A percentile compares a stretch with the other conserved stretches of the same genome.
These are phyloP conservation scores for Formica aserva DNA, from an alignment of 2,888 invertebrate genomes.

Conservation along the genomic window DNA sequence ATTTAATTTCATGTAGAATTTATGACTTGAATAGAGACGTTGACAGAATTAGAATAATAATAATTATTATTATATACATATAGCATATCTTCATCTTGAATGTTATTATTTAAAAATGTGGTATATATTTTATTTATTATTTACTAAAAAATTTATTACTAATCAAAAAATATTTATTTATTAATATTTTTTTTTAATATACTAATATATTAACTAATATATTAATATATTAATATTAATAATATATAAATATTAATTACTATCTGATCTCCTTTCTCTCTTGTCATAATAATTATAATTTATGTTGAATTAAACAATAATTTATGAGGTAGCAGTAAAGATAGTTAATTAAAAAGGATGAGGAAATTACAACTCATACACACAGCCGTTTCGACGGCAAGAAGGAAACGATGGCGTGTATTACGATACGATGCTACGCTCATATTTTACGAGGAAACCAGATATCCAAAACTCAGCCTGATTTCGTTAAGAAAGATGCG, in stretches of 20 bases:
- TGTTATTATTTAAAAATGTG: slow-evolving; percentile 4
- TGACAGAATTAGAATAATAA: neutral
- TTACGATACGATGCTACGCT: neutral
- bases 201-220: neutral
- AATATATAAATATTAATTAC: neutral
- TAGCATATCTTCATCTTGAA: neutral
- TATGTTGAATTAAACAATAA: neutral
- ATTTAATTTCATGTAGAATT: slow-evolving; percentile 13
- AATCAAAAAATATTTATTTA: too few relatives aligned
- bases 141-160: neutral
- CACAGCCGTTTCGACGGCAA: neutral
- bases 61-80: neutral
- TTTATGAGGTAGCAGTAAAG: neutral
- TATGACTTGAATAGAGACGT: neutral
- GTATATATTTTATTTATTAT: slow-evolving; percentile 8
- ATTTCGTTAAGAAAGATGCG: slow-evolving; percentile 56
- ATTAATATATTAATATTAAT: neutral
- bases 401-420: neutral
- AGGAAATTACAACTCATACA: neutral
- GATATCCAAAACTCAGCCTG: slow-evolving; percentile 66
- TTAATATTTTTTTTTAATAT: neutral
- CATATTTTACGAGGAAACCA: slow-evolving; percentile 66
- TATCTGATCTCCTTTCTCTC: neutral
- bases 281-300: neutral
- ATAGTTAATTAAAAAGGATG: neutral